Conservation (phyloP, 30 jellyfish, hydroid and myxozoan species). For the Catostylus mosaicus region DNA sequence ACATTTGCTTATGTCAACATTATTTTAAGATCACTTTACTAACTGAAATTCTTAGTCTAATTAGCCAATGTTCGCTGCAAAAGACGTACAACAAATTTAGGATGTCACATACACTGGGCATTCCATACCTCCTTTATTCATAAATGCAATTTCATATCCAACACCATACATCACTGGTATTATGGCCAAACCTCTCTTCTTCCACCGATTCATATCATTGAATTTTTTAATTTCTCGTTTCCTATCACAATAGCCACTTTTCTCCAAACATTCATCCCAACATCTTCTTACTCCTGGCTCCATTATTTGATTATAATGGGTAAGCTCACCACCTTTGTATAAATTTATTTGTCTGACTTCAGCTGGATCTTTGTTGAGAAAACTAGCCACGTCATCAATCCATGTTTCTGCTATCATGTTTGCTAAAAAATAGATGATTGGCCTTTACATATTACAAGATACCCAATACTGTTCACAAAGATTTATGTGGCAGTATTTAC, state of each 20-base stretch:
- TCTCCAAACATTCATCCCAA: constrained; percentile 33
- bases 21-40: too few relatives aligned
- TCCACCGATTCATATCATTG: constrained; percentile 22
- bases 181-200: constrained; percentile 34
- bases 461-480: too few relatives aligned
- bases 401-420: constrained; percentile 32
- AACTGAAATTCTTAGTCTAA: too few relatives aligned
- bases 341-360: constrained; percentile 29
- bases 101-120: too few relatives aligned
- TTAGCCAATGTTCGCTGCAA: too few relatives aligned
- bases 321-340: constrained; percentile 17
- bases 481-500: too few relatives aligned
- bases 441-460: too few relatives aligned
- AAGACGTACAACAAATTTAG: too few relatives aligned
- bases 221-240: background rate
- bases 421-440: background rate
- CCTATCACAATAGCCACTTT: constrained; percentile 7
- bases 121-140: constrained; percentile 44
- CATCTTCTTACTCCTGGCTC: constrained; percentile 29
- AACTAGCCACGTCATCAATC: constrained; percentile 23
- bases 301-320: constrained; percentile 32
- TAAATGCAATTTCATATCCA: constrained; percentile 3
- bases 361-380: constrained; percentile 32
- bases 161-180: constrained; percentile 31
- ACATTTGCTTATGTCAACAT: too few relatives aligned